Percentiles rank a stretch among this genome's conserved stretches.
Evolutionary conservation across 2,888 invertebrate genomes (phyloP).

Genomic region (Dolichopus griseipennis): DNA sequence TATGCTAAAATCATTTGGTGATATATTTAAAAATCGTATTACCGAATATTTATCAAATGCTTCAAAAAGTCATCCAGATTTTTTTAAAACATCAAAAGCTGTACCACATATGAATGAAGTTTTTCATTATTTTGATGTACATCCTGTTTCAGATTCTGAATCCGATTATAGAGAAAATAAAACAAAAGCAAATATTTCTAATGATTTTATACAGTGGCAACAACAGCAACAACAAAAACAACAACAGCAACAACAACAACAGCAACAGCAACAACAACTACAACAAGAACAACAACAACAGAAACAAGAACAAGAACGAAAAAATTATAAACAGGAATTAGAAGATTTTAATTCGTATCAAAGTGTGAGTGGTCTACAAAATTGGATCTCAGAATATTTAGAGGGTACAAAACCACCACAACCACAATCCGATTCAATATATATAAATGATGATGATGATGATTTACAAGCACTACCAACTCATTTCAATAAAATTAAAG

Average conservation of each 20-base stretch:
- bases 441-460: background rate
- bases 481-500: background rate
- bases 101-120: conserved; percentile 3
- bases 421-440: background rate
- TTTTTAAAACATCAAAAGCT: background rate
- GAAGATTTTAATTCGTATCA: background rate
- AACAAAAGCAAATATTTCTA: background rate
- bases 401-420: background rate
- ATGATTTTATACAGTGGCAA: too few species aligned
- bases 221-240: too few species aligned
- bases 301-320: too few species aligned
- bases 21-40: background rate
- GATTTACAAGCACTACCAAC: conserved; percentile 6
- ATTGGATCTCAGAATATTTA: background rate
- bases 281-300: too few species aligned
- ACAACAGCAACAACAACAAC: too few species aligned
- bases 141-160: background rate
- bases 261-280: too few species aligned
- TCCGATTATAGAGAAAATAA: background rate
- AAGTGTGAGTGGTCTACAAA: background rate
- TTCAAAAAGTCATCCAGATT: background rate
- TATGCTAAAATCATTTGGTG: background rate
- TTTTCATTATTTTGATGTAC: conserved; percentile 6
- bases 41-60: conserved; percentile 3
- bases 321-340: background rate